Evolutionary conservation across 2,113 vertebrate species (phyloP).

Genomic region (Gila orcuttii): DNA sequence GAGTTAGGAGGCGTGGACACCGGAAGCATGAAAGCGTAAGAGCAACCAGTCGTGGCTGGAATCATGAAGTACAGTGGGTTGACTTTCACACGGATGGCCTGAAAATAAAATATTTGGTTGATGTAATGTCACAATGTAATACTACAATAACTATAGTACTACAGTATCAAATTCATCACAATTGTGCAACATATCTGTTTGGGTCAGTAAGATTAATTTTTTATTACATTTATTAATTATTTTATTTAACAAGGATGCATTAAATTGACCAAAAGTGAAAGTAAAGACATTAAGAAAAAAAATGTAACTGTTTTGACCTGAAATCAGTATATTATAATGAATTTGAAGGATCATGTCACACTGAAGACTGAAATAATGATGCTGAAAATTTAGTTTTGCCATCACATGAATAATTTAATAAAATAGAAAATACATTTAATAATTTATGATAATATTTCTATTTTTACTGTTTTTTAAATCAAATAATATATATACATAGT

Average conservation of each 20-base stretch:
- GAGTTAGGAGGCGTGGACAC: constrained; percentile 97
- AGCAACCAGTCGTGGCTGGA: constrained; percentile 88
- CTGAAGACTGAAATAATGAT: background rate
- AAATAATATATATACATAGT: no score
- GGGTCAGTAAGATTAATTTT: no score
- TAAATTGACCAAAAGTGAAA: background rate
- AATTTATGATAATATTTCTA: background rate
- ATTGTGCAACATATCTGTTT: no score
- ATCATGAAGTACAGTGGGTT: constrained; percentile 97
- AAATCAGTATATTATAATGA: background rate
- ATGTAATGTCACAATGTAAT: background rate
- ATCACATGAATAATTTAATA: background rate
- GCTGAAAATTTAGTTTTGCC: background rate
- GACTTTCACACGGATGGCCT: constrained; percentile 86
- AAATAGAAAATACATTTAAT: background rate
- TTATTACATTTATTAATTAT: background rate
- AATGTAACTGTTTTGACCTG: no score
- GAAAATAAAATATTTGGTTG: constrained; percentile 21
- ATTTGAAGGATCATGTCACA: background rate
- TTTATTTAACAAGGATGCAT: background rate
- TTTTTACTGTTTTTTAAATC: no score
- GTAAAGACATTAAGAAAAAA: background rate
- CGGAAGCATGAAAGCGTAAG: constrained; percentile 96
- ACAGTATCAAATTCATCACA: no score
- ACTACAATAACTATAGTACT: background rate